Base-by-base conservation (phyloP, 1,140 invertebrate species). In the Vollenhovia emeryi region DNA sequence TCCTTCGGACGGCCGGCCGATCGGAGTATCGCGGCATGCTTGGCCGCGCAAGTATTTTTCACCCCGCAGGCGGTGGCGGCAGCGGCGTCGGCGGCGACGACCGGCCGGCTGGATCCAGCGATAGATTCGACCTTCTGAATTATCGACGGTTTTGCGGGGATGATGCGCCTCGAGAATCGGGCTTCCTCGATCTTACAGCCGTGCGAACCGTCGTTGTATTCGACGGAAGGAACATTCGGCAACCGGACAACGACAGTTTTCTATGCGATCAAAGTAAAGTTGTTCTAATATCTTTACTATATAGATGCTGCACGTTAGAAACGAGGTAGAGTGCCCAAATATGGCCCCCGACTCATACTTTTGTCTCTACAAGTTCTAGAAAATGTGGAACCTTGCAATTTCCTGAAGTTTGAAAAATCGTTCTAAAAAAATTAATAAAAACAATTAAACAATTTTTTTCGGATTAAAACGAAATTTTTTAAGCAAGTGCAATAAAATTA, bases 1-100 rank as follows among this genome's bases (percentile, higher is more conserved):
- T 90, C 59, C 88, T 84, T 64, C 73, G 9, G 52, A 45, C 60
- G 82, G 60, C 60, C 60, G 88, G 74, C 64, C 86, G 86, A 90
- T 87, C 88, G 71, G 79, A 36, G 43, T 79, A 66, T 66, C 86
- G 86, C 64, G 86, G 89, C 83, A 90, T 74, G 89, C 89, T 90
- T 78, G 89, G 87, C 74, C 87, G 89, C 89, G 86, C 89, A 90
- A 90, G 59, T 90, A 90, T 90, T 90, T 90, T 90, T 90, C 89
- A 90, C 89, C 89, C 86, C 66, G 86, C 86, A 75, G 88, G 86
- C 89, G 80, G 82, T 66, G 79, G 64, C 59, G 24, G 18, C 82
- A 50, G 15, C 60, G 66, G 52, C 11, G 21, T 18, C 55, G 57
- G 45, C 62, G 50, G 48, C 50, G 33, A 11, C 33, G 50, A 30